These are phyloP conservation scores for Oplegnathus fasciatus DNA, from an alignment of 2,113 vertebrate genomes.

Conservation along the genomic window DNA sequence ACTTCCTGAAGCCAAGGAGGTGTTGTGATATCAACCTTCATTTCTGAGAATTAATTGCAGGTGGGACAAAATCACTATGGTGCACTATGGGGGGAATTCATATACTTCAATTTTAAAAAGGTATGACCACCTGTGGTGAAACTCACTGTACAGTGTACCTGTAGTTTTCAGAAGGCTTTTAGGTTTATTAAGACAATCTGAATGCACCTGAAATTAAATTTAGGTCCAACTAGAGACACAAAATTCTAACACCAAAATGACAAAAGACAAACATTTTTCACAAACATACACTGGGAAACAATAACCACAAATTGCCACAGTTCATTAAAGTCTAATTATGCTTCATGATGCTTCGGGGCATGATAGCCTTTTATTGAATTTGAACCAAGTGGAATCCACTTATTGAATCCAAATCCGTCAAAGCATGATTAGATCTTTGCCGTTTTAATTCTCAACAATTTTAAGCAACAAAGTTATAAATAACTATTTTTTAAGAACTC, in stretches of 20 bases:
- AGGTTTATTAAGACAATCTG: background rate
- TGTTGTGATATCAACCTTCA: background rate
- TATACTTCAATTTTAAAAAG: background rate
- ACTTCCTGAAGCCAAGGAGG: conserved; percentile 1
- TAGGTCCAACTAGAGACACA: conserved; percentile 3
- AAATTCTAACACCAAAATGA: background rate
- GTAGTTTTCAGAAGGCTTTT: background rate
- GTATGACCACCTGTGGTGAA: background rate
- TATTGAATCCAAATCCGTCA: conserved; percentile 41
- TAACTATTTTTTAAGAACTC: background rate
- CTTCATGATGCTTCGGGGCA: conserved; percentile 22
- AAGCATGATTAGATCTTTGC: background rate
- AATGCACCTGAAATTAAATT: conserved; percentile 7
- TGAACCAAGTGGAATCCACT: conserved; percentile 19
- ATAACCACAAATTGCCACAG: conserved; percentile 11
- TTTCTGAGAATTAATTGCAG: background rate
- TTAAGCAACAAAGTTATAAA: background rate
- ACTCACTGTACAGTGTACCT: background rate
- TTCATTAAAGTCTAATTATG: conserved; percentile 33
- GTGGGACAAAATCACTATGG: background rate
- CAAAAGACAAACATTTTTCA: conserved; percentile 2
- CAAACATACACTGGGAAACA: conserved; percentile 27
- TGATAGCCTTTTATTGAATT: conserved; percentile 24
- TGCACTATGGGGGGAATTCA: background rate
- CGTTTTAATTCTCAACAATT: conserved; percentile 8